Evolutionary conservation across 2,113 vertebrate species (phyloP).

Genomic region (Ammodytes dubius): DNA sequence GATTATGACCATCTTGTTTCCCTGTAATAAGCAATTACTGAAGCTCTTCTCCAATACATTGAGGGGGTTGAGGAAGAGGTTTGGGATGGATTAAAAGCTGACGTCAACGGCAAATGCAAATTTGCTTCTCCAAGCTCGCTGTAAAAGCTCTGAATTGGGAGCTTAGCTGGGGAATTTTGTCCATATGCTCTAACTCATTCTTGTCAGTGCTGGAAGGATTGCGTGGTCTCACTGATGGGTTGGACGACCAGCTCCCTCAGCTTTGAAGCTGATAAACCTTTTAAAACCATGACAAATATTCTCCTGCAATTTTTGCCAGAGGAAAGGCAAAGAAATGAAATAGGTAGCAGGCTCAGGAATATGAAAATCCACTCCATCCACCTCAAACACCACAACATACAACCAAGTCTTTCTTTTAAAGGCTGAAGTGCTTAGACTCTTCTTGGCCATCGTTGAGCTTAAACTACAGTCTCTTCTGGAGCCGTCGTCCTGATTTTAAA

Average conservation of each 20-base stretch:
- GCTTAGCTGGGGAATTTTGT: slow-evolving; percentile 77
- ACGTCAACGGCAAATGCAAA: slow-evolving; percentile 79
- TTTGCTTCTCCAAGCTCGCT: slow-evolving; percentile 72
- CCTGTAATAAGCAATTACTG: slow-evolving; percentile 66
- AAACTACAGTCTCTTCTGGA: slow-evolving; percentile 15
- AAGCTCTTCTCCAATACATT: slow-evolving; percentile 52
- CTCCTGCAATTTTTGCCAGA: slow-evolving; percentile 75
- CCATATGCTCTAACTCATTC: slow-evolving; percentile 75
- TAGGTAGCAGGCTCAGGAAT: slow-evolving; percentile 67
- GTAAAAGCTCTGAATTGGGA: slow-evolving; percentile 73
- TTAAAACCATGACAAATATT: slow-evolving; percentile 85
- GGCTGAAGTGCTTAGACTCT: slow-evolving; percentile 16
- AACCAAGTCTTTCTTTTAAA: slow-evolving; percentile 26
- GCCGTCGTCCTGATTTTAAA: slow-evolving; percentile 17
- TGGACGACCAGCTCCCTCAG: slow-evolving; percentile 72
- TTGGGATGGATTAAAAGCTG: slow-evolving; percentile 71
- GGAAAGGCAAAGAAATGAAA: slow-evolving; percentile 71
- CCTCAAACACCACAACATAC: slow-evolving; percentile 39
- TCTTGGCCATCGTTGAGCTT: slow-evolving; percentile 23
- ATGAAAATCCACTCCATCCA: slow-evolving; percentile 54
- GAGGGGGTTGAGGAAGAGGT: slow-evolving; percentile 64
- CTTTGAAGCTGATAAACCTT: slow-evolving; percentile 87
- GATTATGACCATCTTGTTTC: slow-evolving; percentile 42
- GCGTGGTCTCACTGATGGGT: slow-evolving; percentile 73
- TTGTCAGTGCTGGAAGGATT: slow-evolving; percentile 79